Evolutionary conservation across 2,797 vertebrate genomes (phyloP).

Genomic region (Neosilurus hyrtlii): DNA sequence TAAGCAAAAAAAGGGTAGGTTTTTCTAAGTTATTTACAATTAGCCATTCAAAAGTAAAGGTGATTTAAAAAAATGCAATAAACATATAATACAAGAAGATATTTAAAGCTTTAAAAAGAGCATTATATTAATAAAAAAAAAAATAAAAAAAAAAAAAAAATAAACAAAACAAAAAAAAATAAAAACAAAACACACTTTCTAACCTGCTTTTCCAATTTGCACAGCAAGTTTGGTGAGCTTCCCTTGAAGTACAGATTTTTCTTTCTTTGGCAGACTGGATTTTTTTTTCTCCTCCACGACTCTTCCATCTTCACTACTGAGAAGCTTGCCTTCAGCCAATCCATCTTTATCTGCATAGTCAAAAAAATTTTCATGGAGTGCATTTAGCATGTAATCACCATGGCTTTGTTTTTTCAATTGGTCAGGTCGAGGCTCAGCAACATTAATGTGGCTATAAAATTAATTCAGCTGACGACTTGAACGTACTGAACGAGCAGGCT

Average conservation of each 20-base stretch:
- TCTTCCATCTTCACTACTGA: slow-evolving; percentile 82
- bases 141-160: not conserved
- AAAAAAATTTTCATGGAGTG: not conserved
- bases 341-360: slow-evolving; percentile 79
- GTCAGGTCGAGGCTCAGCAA: too few species aligned
- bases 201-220: slow-evolving; percentile 98
- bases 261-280: slow-evolving; percentile 87
- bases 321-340: slow-evolving; percentile 88
- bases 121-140: not conserved
- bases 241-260: slow-evolving; percentile 96
- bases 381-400: too few species aligned
- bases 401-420: too few species aligned
- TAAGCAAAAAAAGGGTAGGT: slow-evolving; percentile 12
- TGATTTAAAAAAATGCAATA: not conserved
- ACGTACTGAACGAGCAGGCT: too few species aligned
- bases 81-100: not conserved
- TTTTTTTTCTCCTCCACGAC: slow-evolving; percentile 85
- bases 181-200: not conserved
- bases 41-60: not conserved
- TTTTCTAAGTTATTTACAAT: not conserved
- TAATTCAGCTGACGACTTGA: too few species aligned
- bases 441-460: too few species aligned
- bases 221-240: slow-evolving; percentile 96
- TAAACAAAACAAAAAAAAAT: too few species aligned
- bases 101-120: too few species aligned